phyloP scores from a whole-genome alignment of 2,113 vertebrate species.

The Pedionomus torquatus region DNA sequence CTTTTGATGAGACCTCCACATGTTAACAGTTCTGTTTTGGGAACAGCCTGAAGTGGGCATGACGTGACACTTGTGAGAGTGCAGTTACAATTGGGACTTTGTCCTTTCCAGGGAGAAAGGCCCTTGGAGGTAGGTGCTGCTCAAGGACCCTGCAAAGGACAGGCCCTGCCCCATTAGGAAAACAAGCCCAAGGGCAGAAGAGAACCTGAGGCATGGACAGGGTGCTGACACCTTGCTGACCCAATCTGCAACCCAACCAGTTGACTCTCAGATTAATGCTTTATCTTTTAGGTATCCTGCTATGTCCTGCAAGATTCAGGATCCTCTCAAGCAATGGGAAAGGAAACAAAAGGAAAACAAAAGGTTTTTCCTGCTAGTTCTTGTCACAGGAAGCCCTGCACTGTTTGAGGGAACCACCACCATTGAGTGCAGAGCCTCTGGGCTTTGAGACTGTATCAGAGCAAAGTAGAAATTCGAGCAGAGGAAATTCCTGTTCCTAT shows the following conservation, averaged over 20 bases:
- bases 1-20: not conserved
- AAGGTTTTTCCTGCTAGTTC: slow-evolving; percentile 19
- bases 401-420: not conserved
- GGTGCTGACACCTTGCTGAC: not conserved
- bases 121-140: not conserved
- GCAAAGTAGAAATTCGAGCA: not conserved
- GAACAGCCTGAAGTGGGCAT: not conserved
- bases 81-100: not conserved
- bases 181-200: not conserved
- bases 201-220: not conserved
- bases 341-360: slow-evolving; percentile 38
- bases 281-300: not conserved
- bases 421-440: not conserved
- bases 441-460: not conserved
- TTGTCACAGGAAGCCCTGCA: slow-evolving; percentile 11
- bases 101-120: not conserved
- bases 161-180: not conserved
- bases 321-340: not conserved
- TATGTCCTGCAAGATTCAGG: not conserved
- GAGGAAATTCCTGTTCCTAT: slow-evolving; percentile 12
- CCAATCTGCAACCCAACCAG: not conserved
- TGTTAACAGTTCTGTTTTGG: not conserved
- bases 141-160: not conserved
- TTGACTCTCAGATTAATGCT: not conserved
- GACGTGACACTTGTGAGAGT: not conserved